phyloP scores from a whole-genome alignment of 2,888 invertebrate genomes.

The Hydrotaea diabolus region DNA sequence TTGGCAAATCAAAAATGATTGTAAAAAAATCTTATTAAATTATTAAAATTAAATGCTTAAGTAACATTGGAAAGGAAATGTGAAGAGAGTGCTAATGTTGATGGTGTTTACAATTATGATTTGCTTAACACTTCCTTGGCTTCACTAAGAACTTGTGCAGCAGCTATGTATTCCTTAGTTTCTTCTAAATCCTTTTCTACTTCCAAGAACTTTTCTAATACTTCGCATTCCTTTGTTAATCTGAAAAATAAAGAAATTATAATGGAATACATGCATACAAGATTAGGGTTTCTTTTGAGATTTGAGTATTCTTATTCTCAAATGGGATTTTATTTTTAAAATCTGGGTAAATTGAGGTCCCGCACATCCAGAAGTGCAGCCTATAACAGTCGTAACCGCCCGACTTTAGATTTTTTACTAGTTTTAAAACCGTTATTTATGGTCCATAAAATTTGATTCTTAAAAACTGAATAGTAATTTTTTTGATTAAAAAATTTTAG shows the following conservation, averaged over 20 bases:
- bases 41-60: conserved; percentile 45
- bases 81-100: neutral
- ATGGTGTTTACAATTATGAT: conserved; percentile 20
- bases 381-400: too few relatives aligned
- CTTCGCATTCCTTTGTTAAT: conserved; percentile 87
- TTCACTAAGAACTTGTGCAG: conserved; percentile 85
- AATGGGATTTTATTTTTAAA: too few relatives aligned
- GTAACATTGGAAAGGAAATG: conserved; percentile 22
- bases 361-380: too few relatives aligned
- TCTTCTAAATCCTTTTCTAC: conserved; percentile 90
- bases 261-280: neutral
- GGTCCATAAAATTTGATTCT: too few relatives aligned
- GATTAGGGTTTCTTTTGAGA: too few relatives aligned
- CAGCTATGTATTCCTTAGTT: conserved; percentile 86
- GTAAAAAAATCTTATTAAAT: conserved; percentile 32
- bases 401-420: too few relatives aligned
- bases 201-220: conserved; percentile 87
- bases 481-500: too few relatives aligned
- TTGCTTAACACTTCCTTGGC: conserved; percentile 81
- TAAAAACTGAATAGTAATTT: too few relatives aligned
- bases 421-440: too few relatives aligned
- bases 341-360: too few relatives aligned
- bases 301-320: too few relatives aligned
- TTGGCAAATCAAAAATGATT: conserved; percentile 21
- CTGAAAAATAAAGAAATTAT: conserved; percentile 75